Conservation (phyloP, 2,797 vertebrate genomes). For the Hippopotamyrus pictus region DNA sequence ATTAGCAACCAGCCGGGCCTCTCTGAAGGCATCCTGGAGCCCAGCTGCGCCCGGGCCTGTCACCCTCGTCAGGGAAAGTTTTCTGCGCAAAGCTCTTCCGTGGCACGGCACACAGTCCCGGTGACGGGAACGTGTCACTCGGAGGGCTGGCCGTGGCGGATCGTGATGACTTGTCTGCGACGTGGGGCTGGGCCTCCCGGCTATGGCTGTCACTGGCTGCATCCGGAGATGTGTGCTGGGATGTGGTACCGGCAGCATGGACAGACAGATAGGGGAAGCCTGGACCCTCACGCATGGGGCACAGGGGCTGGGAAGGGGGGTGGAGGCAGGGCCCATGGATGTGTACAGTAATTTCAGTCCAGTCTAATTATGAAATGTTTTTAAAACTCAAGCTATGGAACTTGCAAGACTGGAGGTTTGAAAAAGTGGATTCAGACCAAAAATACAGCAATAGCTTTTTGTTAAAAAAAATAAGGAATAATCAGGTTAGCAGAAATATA, state of each 20-base stretch:
- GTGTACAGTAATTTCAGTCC: background rate
- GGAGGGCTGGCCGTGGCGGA: conserved; percentile 89
- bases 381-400: conserved; percentile 1
- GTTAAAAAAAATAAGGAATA: background rate
- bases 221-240: conserved; percentile 69
- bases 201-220: conserved; percentile 91
- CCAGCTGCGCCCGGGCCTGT: conserved; percentile 86
- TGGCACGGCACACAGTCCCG: conserved; percentile 66
- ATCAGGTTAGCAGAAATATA: background rate
- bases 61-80: conserved; percentile 96
- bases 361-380: background rate
- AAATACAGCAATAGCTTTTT: background rate
- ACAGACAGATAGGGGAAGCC: conserved; percentile 24
- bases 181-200: conserved; percentile 90
- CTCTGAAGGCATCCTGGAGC: conserved; percentile 64
- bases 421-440: background rate
- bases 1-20: conserved; percentile 73
- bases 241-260: conserved; percentile 71
- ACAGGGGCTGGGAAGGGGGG: background rate
- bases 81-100: conserved; percentile 90
- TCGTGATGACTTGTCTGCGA: conserved; percentile 95
- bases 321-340: background rate
- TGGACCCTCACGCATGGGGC: background rate
- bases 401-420: background rate
- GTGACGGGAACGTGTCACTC: conserved; percentile 82